phyloP scores from a whole-genome alignment of 2,113 vertebrate species.

The Phalacrocorax brasilianus region DNA sequence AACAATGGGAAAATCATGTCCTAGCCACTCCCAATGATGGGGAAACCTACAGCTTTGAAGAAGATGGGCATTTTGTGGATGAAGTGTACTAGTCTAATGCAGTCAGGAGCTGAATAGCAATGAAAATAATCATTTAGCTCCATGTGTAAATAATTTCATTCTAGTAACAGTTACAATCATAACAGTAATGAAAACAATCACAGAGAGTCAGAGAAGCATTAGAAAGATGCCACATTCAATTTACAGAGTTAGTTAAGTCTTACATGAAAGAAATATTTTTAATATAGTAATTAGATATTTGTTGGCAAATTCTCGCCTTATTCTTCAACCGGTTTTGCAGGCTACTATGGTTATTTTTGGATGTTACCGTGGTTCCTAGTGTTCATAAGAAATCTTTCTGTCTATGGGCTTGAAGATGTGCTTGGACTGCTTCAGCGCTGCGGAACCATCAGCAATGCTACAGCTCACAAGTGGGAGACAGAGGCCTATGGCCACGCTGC shows the following conservation, averaged over 20 bases:
- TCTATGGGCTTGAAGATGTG: background rate
- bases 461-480: background rate
- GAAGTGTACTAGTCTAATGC: background rate
- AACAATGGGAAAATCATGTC: background rate
- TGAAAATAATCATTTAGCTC: conserved; percentile 59
- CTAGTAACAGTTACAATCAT: conserved; percentile 54
- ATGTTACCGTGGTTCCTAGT: background rate
- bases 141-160: conserved; percentile 67
- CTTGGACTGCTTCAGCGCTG: background rate
- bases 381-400: background rate
- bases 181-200: conserved; percentile 67
- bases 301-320: background rate
- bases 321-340: background rate
- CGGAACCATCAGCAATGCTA: background rate
- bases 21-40: background rate
- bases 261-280: conserved; percentile 57
- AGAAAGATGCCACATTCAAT: conserved; percentile 68
- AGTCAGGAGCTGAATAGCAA: conserved; percentile 49
- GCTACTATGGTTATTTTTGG: background rate
- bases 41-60: background rate
- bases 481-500: background rate
- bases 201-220: conserved; percentile 48
- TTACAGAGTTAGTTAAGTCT: conserved; percentile 69
- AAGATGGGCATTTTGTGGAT: background rate
- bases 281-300: conserved; percentile 57